Evolutionary conservation across 1,140 invertebrate genomes (phyloP).

Genomic region (Eueides isabella): DNA sequence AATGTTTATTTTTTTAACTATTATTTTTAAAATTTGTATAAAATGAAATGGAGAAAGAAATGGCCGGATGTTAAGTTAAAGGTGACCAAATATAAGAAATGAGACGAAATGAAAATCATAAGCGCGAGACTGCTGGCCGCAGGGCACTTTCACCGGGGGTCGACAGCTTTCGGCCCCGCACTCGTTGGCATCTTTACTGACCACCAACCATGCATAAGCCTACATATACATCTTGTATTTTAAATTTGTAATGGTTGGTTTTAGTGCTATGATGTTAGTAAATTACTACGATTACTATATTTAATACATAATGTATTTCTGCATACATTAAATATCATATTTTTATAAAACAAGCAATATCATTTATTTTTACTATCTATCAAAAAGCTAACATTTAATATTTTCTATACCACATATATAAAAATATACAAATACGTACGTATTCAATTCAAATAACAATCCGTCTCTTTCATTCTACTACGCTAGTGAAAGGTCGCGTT

Average conservation of each 20-base stretch:
- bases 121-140: slow-evolving; percentile 57
- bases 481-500: slow-evolving; percentile 60
- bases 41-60: too few relatives aligned
- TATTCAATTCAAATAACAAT: not conserved
- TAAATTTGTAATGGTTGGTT: not conserved
- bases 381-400: not conserved
- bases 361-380: not conserved
- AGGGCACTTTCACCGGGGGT: slow-evolving; percentile 74
- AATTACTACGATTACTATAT: not conserved
- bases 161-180: slow-evolving; percentile 61
- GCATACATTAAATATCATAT: not conserved
- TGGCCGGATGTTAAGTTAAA: slow-evolving; percentile 5
- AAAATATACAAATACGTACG: not conserved
- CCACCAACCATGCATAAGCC: slow-evolving; percentile 46
- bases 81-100: slow-evolving; percentile 28
- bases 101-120: slow-evolving; percentile 52
- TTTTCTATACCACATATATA: not conserved
- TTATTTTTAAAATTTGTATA: too few relatives aligned
- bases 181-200: slow-evolving; percentile 55
- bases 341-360: not conserved
- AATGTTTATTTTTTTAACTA: too few relatives aligned
- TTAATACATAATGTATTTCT: not conserved
- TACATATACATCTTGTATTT: slow-evolving; percentile 25
- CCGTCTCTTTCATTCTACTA: slow-evolving; percentile 52
- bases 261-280: not conserved